Percentiles rank a stretch among this genome's conserved stretches.
Conservation (phyloP, 2,888 invertebrate genomes). For the Biston betularia region DNA sequence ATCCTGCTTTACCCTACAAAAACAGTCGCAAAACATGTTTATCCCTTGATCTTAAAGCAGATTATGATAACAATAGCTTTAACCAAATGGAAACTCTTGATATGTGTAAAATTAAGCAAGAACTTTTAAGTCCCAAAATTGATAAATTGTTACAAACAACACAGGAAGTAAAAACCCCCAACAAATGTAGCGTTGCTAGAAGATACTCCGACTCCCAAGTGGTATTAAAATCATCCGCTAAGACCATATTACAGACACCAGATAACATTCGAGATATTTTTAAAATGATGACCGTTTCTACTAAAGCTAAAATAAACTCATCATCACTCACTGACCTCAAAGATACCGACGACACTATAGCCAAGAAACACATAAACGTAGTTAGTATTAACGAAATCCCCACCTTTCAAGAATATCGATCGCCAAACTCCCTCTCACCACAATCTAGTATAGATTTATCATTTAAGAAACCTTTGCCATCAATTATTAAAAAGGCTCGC, state of each 20-base stretch:
- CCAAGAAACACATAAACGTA: conserved; percentile 66
- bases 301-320: conserved; percentile 28
- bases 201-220: conserved; percentile 66
- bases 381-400: conserved; percentile 84
- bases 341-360: conserved; percentile 43
- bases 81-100: conserved; percentile 50
- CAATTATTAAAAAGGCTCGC: conserved; percentile 73
- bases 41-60: conserved; percentile 68
- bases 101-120: conserved; percentile 36
- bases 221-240: conserved; percentile 52
- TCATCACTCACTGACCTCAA: conserved; percentile 26
- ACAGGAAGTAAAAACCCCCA: conserved; percentile 21
- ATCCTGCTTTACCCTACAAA: conserved; percentile 37
- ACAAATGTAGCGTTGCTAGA: conserved; percentile 45
- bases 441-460: conserved; percentile 66
- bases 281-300: conserved; percentile 57
- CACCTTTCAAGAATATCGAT: conserved; percentile 81
- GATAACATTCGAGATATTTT: conserved; percentile 60
- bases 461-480: conserved; percentile 65
- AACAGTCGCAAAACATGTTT: conserved; percentile 61
- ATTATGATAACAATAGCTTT: conserved; percentile 53
- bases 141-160: conserved; percentile 12
- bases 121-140: conserved; percentile 31
- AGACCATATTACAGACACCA: conserved; percentile 51
- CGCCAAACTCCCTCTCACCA: conserved; percentile 66